Evolutionary conservation across 2,113 vertebrate species (phyloP), one percentile per base, ranked within the genome.

Genomic region (Sitta europaea): DNA sequence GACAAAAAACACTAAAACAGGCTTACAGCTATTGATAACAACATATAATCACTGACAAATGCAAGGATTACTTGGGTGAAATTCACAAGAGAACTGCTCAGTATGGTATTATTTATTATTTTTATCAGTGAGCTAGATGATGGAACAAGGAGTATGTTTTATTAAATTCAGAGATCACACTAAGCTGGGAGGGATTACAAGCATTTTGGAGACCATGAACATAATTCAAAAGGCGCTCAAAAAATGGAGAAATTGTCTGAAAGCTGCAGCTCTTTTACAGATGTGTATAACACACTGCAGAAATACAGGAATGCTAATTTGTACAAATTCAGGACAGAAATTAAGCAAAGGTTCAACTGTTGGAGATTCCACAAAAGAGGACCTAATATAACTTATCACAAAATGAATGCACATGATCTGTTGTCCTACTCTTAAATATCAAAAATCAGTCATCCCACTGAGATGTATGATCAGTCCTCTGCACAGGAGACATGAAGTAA

Each of bases 101-200:
- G 29, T 25, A 50, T 1, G 2, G 42, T 42, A 31, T n/a, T 74
- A 53, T 83, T 76, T 86, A 86, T 51, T 82, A 74, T 66, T 67
- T 94, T 92, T 65, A 73, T 84, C 65, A 57, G 36, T 27, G 67
- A 70, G 42, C 35, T 45, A 33, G 55, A 66, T 47, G 47, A 54
- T 43, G 27, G 47, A 94, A 67, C 27, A 70, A 40, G 55, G 47
- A 74, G 2, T 13, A 29, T 18, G 25, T 38, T 95, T 73, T 80
- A 83, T 86, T 86, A 73, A 91, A 77, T 86, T 65, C 72, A 50
- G 55, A 91, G 76, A 73, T 72, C 48, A 36, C 48, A 71, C 42
- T 94, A 85, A 94, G 10, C 35, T 67, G 57, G 18, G 31, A 75
- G 18, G 61, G 94, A 96, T 93, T 94, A 92, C 73, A 95, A 78